These are phyloP conservation scores for Spisula subtruncata DNA, from an alignment of 2,888 invertebrate species.

Conservation along the genomic window DNA sequence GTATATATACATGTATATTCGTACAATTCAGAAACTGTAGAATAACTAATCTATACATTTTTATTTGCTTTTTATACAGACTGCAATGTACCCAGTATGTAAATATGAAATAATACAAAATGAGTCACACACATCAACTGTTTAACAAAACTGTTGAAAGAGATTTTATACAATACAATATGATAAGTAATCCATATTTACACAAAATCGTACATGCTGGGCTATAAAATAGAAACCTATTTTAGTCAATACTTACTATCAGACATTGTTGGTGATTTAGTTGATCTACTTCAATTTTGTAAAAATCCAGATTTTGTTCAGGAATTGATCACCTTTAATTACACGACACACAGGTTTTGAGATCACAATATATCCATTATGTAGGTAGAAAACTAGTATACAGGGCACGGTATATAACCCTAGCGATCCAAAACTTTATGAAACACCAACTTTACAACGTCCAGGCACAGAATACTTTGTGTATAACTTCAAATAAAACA, in stretches of 20 bases:
- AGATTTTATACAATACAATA: too few relatives aligned
- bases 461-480: background rate
- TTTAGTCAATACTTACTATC: background rate
- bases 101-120: too few relatives aligned
- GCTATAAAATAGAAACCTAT: too few relatives aligned
- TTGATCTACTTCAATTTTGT: background rate
- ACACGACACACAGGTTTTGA: background rate
- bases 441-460: background rate
- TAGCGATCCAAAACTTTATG: background rate
- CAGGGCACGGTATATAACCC: background rate
- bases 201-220: too few relatives aligned
- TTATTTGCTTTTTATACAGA: too few relatives aligned
- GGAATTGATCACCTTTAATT: constrained; percentile 8
- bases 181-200: too few relatives aligned
- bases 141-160: too few relatives aligned
- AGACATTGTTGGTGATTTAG: constrained; percentile 5
- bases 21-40: too few relatives aligned
- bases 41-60: too few relatives aligned
- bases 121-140: too few relatives aligned
- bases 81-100: too few relatives aligned
- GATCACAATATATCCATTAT: constrained; percentile 25
- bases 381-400: background rate
- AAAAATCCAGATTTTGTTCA: constrained; percentile 2
- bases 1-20: too few relatives aligned
- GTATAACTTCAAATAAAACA: background rate